Percentiles rank a stretch among this genome's conserved stretches.
These are phyloP conservation scores for Formicarius rufipectus DNA, from an alignment of 2,113 vertebrate species.

Conservation along the genomic window DNA sequence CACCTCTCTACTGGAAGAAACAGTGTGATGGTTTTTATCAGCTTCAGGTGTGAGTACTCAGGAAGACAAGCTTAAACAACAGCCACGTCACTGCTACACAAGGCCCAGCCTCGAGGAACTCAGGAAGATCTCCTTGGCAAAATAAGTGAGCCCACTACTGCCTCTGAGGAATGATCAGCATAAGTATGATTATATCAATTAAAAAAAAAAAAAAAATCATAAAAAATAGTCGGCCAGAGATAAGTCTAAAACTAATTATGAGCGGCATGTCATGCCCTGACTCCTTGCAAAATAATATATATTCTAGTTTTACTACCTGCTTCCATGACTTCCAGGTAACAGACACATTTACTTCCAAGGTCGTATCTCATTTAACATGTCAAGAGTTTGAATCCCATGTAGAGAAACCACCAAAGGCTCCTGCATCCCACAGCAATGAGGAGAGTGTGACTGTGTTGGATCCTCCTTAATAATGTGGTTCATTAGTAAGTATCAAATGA, in stretches of 20 bases:
- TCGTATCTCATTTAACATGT: conserved; percentile 78
- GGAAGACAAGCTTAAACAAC: neutral
- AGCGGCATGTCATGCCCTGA: conserved; percentile 47
- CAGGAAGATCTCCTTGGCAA: neutral
- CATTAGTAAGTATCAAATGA: neutral
- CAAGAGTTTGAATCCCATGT: conserved; percentile 58
- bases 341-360: conserved; percentile 78
- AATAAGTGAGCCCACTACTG: neutral
- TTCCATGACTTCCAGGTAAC: conserved; percentile 76
- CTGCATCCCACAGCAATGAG: neutral
- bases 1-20: neutral
- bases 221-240: conserved; percentile 57
- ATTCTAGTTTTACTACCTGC: conserved; percentile 81
- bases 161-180: neutral
- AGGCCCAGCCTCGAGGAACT: neutral
- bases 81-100: neutral
- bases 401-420: neutral
- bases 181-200: neutral
- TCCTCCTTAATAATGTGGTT: neutral
- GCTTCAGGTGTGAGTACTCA: neutral
- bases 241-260: conserved; percentile 69
- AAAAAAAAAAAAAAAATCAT: conserved; percentile 70
- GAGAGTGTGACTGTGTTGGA: neutral
- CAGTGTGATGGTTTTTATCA: neutral
- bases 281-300: conserved; percentile 74